Base-by-base conservation (phyloP, 2,113 vertebrate species). In the Anolis sagrei region DNA sequence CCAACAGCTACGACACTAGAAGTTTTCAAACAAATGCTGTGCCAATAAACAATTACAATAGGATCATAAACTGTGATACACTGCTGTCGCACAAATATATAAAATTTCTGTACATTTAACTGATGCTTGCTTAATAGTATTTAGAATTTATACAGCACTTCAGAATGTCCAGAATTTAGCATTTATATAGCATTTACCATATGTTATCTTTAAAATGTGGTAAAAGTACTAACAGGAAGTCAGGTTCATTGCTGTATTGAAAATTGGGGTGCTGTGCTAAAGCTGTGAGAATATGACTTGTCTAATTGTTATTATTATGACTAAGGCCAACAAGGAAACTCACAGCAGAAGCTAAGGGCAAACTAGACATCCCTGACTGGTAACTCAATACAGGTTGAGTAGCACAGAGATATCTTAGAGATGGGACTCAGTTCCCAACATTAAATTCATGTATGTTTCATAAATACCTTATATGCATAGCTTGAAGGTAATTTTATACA, bases 141-240 rank as follows among this genome's bases (percentile, higher is more conserved):
- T 62, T 79, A 73, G 23, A 48, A 83, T 25, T 83, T 62, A 29
- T 44, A 62, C 64, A 79, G 51, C 34, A 79, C 19, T 73, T 79
- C 18, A 25, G 64, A 85, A 54, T 61, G 25, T 79, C 61, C 83
- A 44, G 5, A 44, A 44, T 44, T 44, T 44, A 44, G 5, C 39
- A 44, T 44, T 44, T 44, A 44, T 44, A 79, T 61, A 72, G 74
- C 34, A 39, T 36, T 62, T 74, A 19, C 58, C 58, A 27, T 49
- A 10, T 6, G 25, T 86, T 48, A 72, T 34, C 49, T 73, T 49
- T 32, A 86, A 34, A 49, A 44, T 5, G 2, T 44, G 3, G 66
- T 66, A 34, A 7, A 32, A n/a, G 19, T 25, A 58, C 16, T 6
- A 36, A 18, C 18, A 27, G 61, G 14, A 72, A 8, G 29, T 27